These are phyloP conservation scores for Rhinolophus ferrumequinum DNA, from an alignment of 2,113 vertebrate genomes.

Conservation along the genomic window DNA sequence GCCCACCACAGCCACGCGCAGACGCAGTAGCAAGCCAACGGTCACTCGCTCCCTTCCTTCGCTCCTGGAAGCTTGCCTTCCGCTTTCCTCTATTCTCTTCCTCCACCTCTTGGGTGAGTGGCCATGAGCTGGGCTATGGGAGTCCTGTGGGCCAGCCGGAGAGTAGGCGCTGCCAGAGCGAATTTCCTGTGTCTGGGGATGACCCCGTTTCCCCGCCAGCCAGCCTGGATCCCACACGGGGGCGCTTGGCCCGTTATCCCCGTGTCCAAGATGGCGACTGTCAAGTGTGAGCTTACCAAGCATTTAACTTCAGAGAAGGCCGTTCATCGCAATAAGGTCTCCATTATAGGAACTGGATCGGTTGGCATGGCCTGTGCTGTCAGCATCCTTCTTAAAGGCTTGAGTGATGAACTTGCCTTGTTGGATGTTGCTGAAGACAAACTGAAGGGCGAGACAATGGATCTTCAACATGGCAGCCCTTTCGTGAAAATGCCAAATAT, in stretches of 20 bases:
- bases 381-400: conserved; percentile 88
- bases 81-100: accelerated
- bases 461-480: conserved; percentile 91
- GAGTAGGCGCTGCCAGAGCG: not conserved
- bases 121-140: conserved; percentile 20
- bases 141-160: not conserved
- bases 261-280: conserved; percentile 83
- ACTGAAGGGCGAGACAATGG: conserved; percentile 90
- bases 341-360: conserved; percentile 77
- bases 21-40: not conserved
- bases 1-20: not conserved
- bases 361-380: conserved; percentile 91
- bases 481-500: conserved; percentile 90
- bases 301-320: conserved; percentile 63
- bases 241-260: not conserved
- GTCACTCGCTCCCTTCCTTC: accelerated
- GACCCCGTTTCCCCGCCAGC: not conserved
- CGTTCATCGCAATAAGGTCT: conserved; percentile 88
- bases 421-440: conserved; percentile 89
- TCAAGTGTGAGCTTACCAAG: conserved; percentile 85
- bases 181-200: accelerated
- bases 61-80: accelerated
- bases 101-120: accelerated
- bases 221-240: accelerated
- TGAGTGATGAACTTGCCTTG: conserved; percentile 90